Evolutionary conservation across 2,888 invertebrate species (phyloP).

Genomic region (Aspidiotus destructor): DNA sequence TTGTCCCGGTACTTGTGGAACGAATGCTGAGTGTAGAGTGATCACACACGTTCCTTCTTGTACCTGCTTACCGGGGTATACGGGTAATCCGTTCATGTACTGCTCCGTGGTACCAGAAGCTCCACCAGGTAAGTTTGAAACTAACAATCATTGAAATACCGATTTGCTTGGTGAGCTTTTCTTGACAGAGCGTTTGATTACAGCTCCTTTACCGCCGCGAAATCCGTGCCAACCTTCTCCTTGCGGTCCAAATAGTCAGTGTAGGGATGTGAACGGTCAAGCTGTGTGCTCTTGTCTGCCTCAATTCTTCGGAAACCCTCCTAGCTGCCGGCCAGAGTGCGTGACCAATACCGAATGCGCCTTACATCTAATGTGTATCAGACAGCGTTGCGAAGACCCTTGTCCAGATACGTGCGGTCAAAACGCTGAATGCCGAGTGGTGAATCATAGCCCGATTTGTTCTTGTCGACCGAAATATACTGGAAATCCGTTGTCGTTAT

Average conservation of each 20-base stretch:
- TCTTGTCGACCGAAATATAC: slow-evolving; percentile 46
- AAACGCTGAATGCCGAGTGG: slow-evolving; percentile 49
- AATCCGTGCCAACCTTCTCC: slow-evolving; percentile 50
- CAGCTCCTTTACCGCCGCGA: slow-evolving; percentile 36
- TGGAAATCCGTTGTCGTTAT: slow-evolving; percentile 57
- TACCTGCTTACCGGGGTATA: slow-evolving; percentile 43
- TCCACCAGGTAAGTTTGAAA: slow-evolving; percentile 36
- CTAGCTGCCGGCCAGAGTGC: slow-evolving; percentile 52
- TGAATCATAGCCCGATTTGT: slow-evolving; percentile 52
- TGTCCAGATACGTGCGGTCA: slow-evolving; percentile 51
- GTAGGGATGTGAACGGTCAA: slow-evolving; percentile 47
- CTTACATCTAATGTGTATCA: slow-evolving; percentile 49
- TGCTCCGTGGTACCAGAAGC: slow-evolving; percentile 40
- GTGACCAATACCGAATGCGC: slow-evolving; percentile 50
- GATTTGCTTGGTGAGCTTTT: neutral
- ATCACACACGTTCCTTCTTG: slow-evolving; percentile 49
- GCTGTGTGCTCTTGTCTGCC: slow-evolving; percentile 51
- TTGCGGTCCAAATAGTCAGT: slow-evolving; percentile 50
- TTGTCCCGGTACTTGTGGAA: slow-evolving; percentile 47
- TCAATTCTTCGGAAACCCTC: slow-evolving; percentile 50
- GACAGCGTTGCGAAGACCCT: slow-evolving; percentile 53
- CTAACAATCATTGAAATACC: neutral
- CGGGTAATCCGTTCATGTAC: slow-evolving; percentile 44
- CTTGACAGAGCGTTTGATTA: neutral
- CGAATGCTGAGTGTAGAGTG: slow-evolving; percentile 47